Evolutionary conservation across 23 tunicate genomes (phyloP).

Genomic region (Ascidia mentula): DNA sequence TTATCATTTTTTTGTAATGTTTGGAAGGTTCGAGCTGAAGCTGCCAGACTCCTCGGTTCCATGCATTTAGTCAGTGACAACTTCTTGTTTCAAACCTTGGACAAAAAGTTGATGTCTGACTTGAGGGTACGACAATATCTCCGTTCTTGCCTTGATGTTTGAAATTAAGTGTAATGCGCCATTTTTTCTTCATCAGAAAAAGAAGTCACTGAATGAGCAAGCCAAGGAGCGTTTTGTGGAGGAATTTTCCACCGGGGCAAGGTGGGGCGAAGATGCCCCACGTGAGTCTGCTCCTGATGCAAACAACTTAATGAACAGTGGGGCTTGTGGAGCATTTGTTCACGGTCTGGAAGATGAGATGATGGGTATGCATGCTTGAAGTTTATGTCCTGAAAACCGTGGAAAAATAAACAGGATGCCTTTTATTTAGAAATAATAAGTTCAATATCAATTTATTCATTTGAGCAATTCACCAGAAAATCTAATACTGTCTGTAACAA

Average conservation of each 20-base stretch:
- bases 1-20: no score
- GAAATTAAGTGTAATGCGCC: no score
- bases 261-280: constrained; percentile 92
- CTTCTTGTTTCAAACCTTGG: constrained; percentile 88
- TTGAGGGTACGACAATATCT: constrained; percentile 27
- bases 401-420: no score
- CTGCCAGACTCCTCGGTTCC: constrained; percentile 81
- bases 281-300: constrained; percentile 57
- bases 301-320: constrained; percentile 73
- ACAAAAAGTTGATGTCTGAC: constrained; percentile 94
- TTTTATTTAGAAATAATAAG: no score
- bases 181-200: constrained; percentile 40
- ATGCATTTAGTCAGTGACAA: constrained; percentile 79
- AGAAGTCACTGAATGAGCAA: constrained; percentile 90
- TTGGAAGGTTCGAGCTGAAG: constrained; percentile 87
- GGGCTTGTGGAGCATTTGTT: constrained; percentile 98
- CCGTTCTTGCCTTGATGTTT: no score
- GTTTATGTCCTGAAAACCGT: no score
- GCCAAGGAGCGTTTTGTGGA: constrained; percentile 86
- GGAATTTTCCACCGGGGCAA: constrained; percentile 85
- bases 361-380: constrained; percentile 51
- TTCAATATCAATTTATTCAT: constrained; percentile 92
- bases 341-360: constrained; percentile 98
- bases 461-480: constrained; percentile 84
- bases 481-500: constrained; percentile 73